Conservation (phyloP, 2,797 vertebrate species). For the Arremon brunneinucha region DNA sequence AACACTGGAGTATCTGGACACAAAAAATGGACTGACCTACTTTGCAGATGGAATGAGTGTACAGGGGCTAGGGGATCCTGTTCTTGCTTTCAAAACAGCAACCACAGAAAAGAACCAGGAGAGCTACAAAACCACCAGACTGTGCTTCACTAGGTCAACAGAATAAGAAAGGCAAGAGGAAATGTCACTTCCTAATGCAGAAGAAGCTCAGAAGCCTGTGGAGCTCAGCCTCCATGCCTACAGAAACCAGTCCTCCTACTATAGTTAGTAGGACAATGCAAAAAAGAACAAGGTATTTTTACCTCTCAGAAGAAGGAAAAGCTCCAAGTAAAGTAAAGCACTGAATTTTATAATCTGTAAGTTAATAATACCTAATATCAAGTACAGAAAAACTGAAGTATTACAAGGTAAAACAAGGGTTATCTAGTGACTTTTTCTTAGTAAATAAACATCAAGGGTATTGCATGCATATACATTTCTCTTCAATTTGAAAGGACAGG, state of each 20-base stretch:
- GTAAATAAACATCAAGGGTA: not conserved
- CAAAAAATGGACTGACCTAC: not conserved
- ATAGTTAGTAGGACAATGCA: not conserved
- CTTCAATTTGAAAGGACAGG: not conserved
- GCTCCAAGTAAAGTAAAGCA: not conserved
- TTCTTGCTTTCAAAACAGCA: not conserved
- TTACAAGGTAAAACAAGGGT: not conserved
- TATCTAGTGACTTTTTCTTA: not conserved
- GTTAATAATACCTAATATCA: not conserved
- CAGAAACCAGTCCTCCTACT: not conserved
- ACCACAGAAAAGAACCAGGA: not conserved
- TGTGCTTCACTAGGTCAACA: not conserved
- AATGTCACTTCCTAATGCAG: not conserved
- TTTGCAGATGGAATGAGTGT: not conserved
- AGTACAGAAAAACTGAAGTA: not conserved
- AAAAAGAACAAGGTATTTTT: not conserved
- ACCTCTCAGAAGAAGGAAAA: not conserved
- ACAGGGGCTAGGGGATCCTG: not conserved
- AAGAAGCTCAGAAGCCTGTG: not conserved
- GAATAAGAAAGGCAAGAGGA: not conserved
- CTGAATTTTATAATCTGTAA: not conserved
- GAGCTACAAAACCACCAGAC: not conserved
- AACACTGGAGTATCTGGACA: not conserved
- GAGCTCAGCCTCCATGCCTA: not conserved
- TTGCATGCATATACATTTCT: not conserved